Base-by-base conservation (phyloP, 2,888 invertebrate genomes). In the Nesidiocoris tenuis region DNA sequence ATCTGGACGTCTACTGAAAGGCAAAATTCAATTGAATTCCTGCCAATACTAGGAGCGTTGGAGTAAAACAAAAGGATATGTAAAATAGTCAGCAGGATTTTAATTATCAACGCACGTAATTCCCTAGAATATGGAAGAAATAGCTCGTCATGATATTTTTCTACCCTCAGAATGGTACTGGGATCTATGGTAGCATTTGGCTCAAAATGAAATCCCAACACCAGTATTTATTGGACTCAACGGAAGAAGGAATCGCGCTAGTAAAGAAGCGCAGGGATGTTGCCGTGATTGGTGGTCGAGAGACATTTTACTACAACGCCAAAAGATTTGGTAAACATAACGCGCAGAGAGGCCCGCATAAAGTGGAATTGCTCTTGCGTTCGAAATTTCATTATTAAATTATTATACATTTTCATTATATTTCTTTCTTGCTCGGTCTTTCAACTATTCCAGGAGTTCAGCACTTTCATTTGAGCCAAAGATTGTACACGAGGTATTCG, bases 401-500 rank as follows among this genome's bases (percentile, higher is more conserved):
- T n/a, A n/a, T n/a, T n/a, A n/a, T n/a, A n/a, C n/a, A n/a, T n/a
- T n/a, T n/a, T n/a, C n/a, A n/a, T n/a, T n/a, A n/a, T n/a, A n/a
- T n/a, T n/a, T n/a, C n/a, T n/a, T n/a, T n/a, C n/a, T n/a, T n/a
- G n/a, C n/a, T n/a, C n/a, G n/a, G n/a, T n/a, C n/a, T n/a, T n/a
- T n/a, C n/a, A n/a, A n/a, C n/a, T 74, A 84, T 84, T 74, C 7
- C 82, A 89, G 89, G 89, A 9, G 85, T 88, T 0, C 86, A 87
- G 80, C 87, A 89, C 83, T 90, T 91, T 82, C 91, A 92, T 84
- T 83, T 92, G 67, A 91, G 91, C 80, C 90, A 91, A 82, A 91
- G 91, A 83, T 84, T 92, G 9, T 91, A 90, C 80, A 92, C 91
- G 0, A 87, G 91, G 59, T 92, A 92, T 82, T 92, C 92, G 0